Percentiles rank a stretch among this genome's conserved stretches.
These are phyloP conservation scores for Caenorhabditis virilis DNA, from an alignment of 2,888 invertebrate genomes.

Conservation along the genomic window DNA sequence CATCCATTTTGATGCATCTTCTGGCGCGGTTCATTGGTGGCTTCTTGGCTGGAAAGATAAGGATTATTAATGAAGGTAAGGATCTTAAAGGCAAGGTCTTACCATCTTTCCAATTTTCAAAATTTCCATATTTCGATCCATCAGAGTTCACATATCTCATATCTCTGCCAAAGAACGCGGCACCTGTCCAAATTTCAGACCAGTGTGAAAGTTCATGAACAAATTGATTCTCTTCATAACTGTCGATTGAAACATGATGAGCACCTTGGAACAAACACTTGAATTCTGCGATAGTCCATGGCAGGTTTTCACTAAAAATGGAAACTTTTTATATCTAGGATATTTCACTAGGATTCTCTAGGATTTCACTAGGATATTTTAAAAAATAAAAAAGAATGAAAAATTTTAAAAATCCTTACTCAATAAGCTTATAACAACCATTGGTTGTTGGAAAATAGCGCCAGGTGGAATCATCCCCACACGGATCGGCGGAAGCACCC, in stretches of 20 bases:
- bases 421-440: constrained; percentile 61
- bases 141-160: constrained; percentile 60
- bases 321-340: too few species aligned
- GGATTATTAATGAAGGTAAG: too few species aligned
- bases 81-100: too few species aligned
- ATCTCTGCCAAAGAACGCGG: constrained; percentile 61
- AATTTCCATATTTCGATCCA: constrained; percentile 50
- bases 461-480: constrained; percentile 39
- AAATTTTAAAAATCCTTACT: constrained; percentile 12
- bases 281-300: constrained; percentile 64
- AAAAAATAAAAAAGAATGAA: neutral
- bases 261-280: constrained; percentile 64
- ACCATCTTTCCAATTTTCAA: constrained; percentile 61
- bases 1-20: constrained; percentile 63
- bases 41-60: too few species aligned
- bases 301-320: constrained; percentile 49
- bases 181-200: constrained; percentile 62
- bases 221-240: constrained; percentile 62
- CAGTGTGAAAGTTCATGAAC: constrained; percentile 59
- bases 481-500: too few species aligned
- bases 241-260: constrained; percentile 60
- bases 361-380: neutral
- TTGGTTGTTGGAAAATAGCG: constrained; percentile 59
- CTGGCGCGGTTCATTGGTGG: constrained; percentile 62
- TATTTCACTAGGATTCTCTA: too few species aligned